phyloP scores from a whole-genome alignment of 2,797 vertebrate species.

The Tachyglossus aculeatus region DNA sequence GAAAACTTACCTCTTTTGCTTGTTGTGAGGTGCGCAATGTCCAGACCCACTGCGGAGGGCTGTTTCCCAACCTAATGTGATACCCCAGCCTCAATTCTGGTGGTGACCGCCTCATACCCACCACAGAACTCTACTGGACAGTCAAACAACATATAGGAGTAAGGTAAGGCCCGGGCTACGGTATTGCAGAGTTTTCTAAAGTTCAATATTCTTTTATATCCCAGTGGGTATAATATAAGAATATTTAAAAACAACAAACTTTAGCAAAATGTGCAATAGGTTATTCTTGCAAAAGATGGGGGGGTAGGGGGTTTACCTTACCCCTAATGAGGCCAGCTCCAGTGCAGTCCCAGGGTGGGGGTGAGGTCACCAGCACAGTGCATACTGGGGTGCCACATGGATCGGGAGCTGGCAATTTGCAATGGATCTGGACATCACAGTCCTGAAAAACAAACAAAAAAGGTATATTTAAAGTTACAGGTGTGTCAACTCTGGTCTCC shows the following conservation, averaged over 20 bases:
- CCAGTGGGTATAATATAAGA: slow-evolving; percentile 46
- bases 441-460: slow-evolving; percentile 66
- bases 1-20: slow-evolving; percentile 56
- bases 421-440: slow-evolving; percentile 69
- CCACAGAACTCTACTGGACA: slow-evolving; percentile 45
- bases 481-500: background rate
- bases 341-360: slow-evolving; percentile 58
- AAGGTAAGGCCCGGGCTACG: slow-evolving; percentile 45
- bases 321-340: slow-evolving; percentile 57
- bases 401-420: slow-evolving; percentile 63
- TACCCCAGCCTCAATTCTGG: slow-evolving; percentile 59
- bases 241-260: slow-evolving; percentile 34
- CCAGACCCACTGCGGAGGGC: slow-evolving; percentile 66
- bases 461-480: slow-evolving; percentile 52
- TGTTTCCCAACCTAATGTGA: slow-evolving; percentile 64
- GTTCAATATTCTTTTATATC: slow-evolving; percentile 47
- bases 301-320: slow-evolving; percentile 65
- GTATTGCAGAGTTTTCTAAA: slow-evolving; percentile 30
- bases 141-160: slow-evolving; percentile 46
- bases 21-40: slow-evolving; percentile 70
- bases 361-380: slow-evolving; percentile 61
- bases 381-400: slow-evolving; percentile 55
- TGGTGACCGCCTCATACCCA: slow-evolving; percentile 62
- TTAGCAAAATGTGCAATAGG: slow-evolving; percentile 50
- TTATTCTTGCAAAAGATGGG: slow-evolving; percentile 54